phyloP scores from a whole-genome alignment of 2,888 invertebrate genomes.

The Agrochola lychnidis region DNA sequence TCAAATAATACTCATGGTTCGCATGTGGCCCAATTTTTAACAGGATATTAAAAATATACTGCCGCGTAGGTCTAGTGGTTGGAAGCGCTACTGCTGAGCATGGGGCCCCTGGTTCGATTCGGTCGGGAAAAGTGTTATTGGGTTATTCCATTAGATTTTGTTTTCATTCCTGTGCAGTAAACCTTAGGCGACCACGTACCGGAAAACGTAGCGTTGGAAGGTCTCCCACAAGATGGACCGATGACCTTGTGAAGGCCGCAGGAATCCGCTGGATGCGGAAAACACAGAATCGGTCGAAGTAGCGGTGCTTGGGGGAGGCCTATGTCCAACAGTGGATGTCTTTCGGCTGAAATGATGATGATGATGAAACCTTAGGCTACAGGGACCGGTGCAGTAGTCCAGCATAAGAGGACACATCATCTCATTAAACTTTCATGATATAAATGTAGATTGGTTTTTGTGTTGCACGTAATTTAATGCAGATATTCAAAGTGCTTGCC shows the following conservation, averaged over 20 bases:
- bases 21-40: neutral
- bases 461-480: neutral
- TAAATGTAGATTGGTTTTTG: neutral
- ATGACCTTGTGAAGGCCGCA: too few species aligned
- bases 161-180: neutral
- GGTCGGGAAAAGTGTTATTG: neutral
- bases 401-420: neutral
- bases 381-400: neutral
- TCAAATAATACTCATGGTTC: neutral
- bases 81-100: neutral
- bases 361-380: neutral
- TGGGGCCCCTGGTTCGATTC: neutral
- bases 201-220: too few species aligned
- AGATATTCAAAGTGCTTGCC: neutral
- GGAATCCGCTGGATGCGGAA: too few species aligned
- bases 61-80: neutral
- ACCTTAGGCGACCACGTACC: too few species aligned
- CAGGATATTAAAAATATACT: neutral
- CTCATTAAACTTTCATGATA: neutral
- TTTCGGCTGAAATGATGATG: too few species aligned
- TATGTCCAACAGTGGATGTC: too few species aligned
- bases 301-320: too few species aligned
- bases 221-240: too few species aligned
- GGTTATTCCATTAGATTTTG: neutral
- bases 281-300: too few species aligned